Percentiles rank a stretch among this genome's conserved stretches.
Evolutionary conservation across 2,888 invertebrate genomes (phyloP).

Genomic region (Eubasilissa splendida): DNA sequence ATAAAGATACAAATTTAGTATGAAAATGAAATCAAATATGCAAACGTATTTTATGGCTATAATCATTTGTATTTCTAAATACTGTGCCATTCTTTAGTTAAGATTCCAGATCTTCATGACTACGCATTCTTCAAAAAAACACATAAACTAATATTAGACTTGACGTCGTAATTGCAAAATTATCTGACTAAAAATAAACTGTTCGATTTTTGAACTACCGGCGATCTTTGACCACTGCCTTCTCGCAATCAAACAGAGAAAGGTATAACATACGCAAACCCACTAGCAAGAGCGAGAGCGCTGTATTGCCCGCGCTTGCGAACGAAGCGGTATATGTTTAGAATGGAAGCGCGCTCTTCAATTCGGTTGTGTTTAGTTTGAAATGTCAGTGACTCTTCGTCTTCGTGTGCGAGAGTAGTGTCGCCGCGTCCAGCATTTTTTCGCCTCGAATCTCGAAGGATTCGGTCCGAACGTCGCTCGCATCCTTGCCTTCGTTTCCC

Average conservation of each 20-base stretch:
- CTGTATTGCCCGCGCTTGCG: background rate
- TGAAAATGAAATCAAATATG: too few species aligned
- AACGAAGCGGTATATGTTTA: slow-evolving; percentile 40
- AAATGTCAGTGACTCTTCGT: slow-evolving; percentile 58
- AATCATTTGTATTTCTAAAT: too few species aligned
- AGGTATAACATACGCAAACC: slow-evolving; percentile 27
- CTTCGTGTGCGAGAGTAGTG: slow-evolving; percentile 47
- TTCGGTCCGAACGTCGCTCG: slow-evolving; percentile 37
- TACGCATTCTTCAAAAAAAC: too few species aligned
- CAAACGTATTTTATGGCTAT: too few species aligned
- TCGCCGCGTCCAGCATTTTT: slow-evolving; percentile 43
- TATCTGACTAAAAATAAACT: too few species aligned
- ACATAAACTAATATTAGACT: too few species aligned
- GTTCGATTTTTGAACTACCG: background rate
- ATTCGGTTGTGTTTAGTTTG: slow-evolving; percentile 44
- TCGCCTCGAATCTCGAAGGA: slow-evolving; percentile 21
- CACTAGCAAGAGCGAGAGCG: slow-evolving; percentile 27
- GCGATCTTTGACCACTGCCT: slow-evolving; percentile 21
- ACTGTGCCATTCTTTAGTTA: too few species aligned
- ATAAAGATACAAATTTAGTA: too few species aligned
- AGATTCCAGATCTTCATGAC: too few species aligned
- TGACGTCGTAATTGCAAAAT: too few species aligned
- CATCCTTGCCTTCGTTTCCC: slow-evolving; percentile 21
- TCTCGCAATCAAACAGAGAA: slow-evolving; percentile 34
- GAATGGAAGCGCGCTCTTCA: slow-evolving; percentile 47